These are phyloP conservation scores for Bombus confusus DNA, from an alignment of 1,140 invertebrate genomes.

Conservation along the genomic window DNA sequence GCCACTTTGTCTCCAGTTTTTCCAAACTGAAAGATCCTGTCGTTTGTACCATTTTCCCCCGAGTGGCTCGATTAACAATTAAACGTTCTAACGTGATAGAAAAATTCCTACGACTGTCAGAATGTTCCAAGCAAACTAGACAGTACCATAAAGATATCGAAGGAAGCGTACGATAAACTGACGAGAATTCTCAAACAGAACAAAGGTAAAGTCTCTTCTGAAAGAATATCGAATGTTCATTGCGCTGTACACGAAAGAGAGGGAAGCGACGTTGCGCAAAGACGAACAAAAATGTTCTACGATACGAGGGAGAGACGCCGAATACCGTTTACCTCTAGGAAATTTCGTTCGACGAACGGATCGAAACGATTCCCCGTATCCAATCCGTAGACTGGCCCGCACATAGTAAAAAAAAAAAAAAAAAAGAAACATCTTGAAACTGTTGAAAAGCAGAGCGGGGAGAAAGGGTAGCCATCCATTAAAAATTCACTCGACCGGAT, in stretches of 20 bases:
- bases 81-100: background rate
- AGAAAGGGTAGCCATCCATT: constrained; percentile 26
- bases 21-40: background rate
- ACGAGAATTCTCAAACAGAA: background rate
- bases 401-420: background rate
- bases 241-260: background rate
- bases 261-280: background rate
- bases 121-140: background rate
- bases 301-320: background rate
- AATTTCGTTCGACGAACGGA: background rate
- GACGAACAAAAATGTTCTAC: background rate
- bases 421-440: background rate
- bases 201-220: background rate
- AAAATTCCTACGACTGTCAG: background rate
- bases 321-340: background rate
- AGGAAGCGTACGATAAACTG: background rate
- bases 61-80: background rate
- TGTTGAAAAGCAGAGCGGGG: background rate
- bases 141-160: background rate
- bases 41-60: background rate
- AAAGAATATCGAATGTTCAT: background rate
- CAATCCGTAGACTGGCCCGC: background rate
- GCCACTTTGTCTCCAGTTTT: background rate
- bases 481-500: constrained; percentile 35
- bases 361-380: background rate